A percentile compares a stretch with the other conserved stretches of the same genome.
Conservation (phyloP, 2,797 vertebrate genomes). For the Poecilia wingei region DNA sequence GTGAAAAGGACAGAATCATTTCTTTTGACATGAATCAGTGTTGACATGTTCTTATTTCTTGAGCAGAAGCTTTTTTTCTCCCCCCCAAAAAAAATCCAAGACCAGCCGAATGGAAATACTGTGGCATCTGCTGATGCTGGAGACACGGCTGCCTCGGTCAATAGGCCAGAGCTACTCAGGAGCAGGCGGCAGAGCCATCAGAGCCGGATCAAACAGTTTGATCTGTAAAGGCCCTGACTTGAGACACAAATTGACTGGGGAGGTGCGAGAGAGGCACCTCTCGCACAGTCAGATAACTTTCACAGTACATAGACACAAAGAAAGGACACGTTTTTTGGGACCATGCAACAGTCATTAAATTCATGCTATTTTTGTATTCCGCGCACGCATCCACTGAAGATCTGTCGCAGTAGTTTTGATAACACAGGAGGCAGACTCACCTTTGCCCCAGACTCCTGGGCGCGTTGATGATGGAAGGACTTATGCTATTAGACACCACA, state of each 20-base stretch:
- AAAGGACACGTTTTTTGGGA: constrained; percentile 60
- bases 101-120: constrained; percentile 60
- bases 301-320: constrained; percentile 64
- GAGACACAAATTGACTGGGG: constrained; percentile 67
- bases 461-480: constrained; percentile 47
- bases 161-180: constrained; percentile 68
- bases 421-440: constrained; percentile 59
- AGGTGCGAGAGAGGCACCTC: constrained; percentile 41
- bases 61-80: constrained; percentile 22
- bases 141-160: constrained; percentile 63
- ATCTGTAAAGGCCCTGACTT: constrained; percentile 70
- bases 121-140: constrained; percentile 27
- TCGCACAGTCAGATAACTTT: constrained; percentile 62
- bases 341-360: constrained; percentile 68
- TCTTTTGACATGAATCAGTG: constrained; percentile 63
- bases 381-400: constrained; percentile 49
- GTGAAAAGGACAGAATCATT: constrained; percentile 38
- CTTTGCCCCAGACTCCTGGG: constrained; percentile 57
- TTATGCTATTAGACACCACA: constrained; percentile 66
- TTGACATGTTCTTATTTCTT: constrained; percentile 70
- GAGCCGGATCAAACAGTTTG: constrained; percentile 70
- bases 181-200: constrained; percentile 52
- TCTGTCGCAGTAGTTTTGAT: constrained; percentile 62
- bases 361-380: constrained; percentile 56
- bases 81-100: constrained; percentile 29